Evolutionary conservation across 2,797 vertebrate species (phyloP).

Genomic region (Melanotaenia nigrans): DNA sequence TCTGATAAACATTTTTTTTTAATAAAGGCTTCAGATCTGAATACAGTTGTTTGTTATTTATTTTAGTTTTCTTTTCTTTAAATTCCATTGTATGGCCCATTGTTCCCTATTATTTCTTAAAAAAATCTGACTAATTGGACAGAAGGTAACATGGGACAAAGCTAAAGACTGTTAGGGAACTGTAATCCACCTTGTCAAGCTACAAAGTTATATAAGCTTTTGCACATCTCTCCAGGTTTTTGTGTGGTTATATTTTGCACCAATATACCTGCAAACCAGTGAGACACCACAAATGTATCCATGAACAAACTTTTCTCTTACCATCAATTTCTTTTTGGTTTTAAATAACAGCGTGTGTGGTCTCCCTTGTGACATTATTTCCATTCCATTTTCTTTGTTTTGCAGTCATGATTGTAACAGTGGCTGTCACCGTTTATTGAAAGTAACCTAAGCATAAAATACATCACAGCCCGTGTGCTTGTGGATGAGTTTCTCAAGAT

Average conservation of each 20-base stretch:
- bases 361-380: neutral
- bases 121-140: neutral
- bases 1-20: neutral
- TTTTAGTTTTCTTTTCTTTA: neutral
- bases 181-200: neutral
- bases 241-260: neutral
- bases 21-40: neutral
- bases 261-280: neutral
- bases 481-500: slow-evolving; percentile 18
- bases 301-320: neutral
- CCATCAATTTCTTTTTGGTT: neutral
- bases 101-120: neutral
- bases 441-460: neutral
- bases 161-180: neutral
- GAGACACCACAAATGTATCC: neutral
- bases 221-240: neutral
- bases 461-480: neutral
- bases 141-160: too few relatives aligned
- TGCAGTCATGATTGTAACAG: neutral
- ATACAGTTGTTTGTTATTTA: neutral
- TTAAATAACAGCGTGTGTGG: neutral
- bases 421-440: too few relatives aligned
- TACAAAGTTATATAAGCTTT: neutral
- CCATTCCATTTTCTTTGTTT: neutral
- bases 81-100: too few relatives aligned